Conservation (phyloP, 1,140 invertebrate genomes). For the Sitobion miscanthi region DNA sequence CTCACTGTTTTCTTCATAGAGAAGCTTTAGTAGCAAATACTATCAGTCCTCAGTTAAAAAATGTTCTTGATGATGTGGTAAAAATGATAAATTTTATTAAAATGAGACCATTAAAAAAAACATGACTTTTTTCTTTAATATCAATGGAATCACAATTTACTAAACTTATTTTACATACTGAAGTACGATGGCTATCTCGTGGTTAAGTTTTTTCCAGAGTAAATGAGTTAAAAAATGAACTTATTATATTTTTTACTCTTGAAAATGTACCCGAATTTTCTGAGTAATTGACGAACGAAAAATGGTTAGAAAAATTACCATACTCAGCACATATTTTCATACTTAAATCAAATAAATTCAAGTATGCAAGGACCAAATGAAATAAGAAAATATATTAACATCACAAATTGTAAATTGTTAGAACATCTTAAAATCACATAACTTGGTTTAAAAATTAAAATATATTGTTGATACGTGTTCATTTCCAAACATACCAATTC, state of each 20-base stretch:
- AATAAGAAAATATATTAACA: background rate
- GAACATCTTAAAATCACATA: too few relatives aligned
- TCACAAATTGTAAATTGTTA: background rate
- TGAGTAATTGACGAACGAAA: background rate
- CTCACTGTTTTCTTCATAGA: too few relatives aligned
- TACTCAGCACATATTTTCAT: too few relatives aligned
- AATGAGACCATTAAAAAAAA: background rate
- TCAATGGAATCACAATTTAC: background rate
- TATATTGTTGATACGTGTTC: too few relatives aligned
- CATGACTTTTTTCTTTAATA: constrained; percentile 20
- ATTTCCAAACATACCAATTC: too few relatives aligned
- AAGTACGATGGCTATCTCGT: too few relatives aligned
- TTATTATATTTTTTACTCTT: background rate
- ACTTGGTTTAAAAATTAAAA: too few relatives aligned
- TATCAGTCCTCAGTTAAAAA: background rate
- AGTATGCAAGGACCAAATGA: background rate
- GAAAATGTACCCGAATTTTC: background rate
- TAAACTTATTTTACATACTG: too few relatives aligned
- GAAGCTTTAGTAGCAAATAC: too few relatives aligned
- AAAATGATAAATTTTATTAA: constrained; percentile 34
- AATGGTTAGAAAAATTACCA: background rate
- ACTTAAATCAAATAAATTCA: too few relatives aligned
- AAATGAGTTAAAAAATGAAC: too few relatives aligned
- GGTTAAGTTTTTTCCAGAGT: too few relatives aligned
- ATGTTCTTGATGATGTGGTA: background rate